Evolutionary conservation across 2,113 vertebrate genomes (phyloP), one percentile per base, ranked within the genome.

Genomic region (Falco punctatus): DNA sequence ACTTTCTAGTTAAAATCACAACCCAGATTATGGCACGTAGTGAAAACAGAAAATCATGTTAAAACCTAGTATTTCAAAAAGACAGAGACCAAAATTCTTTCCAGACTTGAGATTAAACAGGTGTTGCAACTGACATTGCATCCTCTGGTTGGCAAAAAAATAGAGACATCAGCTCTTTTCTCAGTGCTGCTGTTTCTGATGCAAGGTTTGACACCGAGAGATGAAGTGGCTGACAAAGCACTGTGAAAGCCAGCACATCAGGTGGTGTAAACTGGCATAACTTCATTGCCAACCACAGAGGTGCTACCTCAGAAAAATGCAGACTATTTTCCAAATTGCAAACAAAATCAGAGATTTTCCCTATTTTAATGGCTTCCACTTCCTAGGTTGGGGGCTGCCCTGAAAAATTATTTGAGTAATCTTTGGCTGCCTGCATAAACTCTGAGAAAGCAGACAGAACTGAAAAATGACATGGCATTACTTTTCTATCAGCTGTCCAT

Each of bases 211-310:
- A 96, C 81, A 77, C 58, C 0, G 0, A 38, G 75, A 90, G 82
- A 92, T 58, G 58, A 81, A 93, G 71, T 35, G 51, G 67, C 67
- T 96, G 96, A 94, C 74, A 86, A 93, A 92, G 59, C 15, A 10
- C 28, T 57, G 51, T 82, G 85, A 90, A 80, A 96, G 64, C 35
- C 82, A 94, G 59, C 35, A 6, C 67, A 94, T 96, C 79, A 71
- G 64, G 44, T 91, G n/a, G 58, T 58, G 42, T 44, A 70, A 92
- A 86, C 44, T 78, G 85, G 44, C 52, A 46, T 32, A 0, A 7
- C 44, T 88, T 88, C 40, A 13, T 62, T 88, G 71, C 35, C 54
- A 79, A 74, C 54, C 77, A 66, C 55, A 79, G 52, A 81, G 49
- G 30, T 46, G 48, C 14, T 84, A n/a, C 51, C 38, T 92, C 84